Percentiles rank a stretch among this genome's conserved stretches.
Conservation (phyloP, 2,113 vertebrate species). For the Sminthopsis crassicaudata region DNA sequence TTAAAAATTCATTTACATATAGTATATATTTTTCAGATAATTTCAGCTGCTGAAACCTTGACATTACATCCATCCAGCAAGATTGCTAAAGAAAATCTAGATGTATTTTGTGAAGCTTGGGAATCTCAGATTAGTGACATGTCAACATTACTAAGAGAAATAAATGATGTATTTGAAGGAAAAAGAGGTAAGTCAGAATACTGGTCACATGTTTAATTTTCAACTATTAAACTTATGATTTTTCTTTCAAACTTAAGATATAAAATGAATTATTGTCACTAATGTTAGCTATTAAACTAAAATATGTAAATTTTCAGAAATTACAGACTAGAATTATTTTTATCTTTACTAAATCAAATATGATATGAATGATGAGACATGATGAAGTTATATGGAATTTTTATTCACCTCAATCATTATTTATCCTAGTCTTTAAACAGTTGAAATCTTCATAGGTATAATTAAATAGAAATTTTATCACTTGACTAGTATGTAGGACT, state of each 20-base stretch:
- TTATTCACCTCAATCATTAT: background rate
- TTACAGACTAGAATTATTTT: background rate
- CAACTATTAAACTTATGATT: conserved; percentile 10
- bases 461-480: conserved; percentile 36
- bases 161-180: conserved; percentile 96
- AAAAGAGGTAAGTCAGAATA: conserved; percentile 90
- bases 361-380: background rate
- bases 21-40: conserved; percentile 88
- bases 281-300: conserved; percentile 33
- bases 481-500: conserved; percentile 7
- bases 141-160: conserved; percentile 93
- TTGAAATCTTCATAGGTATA: conserved; percentile 6
- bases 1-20: conserved; percentile 11
- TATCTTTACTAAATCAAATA: background rate
- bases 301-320: conserved; percentile 35
- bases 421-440: conserved; percentile 43
- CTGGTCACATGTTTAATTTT: conserved; percentile 47
- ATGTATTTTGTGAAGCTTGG: conserved; percentile 99
- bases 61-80: conserved; percentile 98
- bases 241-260: conserved; percentile 27
- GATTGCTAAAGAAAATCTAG: conserved; percentile 99
- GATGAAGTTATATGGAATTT: background rate
- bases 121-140: conserved; percentile 97
- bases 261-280: conserved; percentile 41
- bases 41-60: conserved; percentile 96